These are phyloP conservation scores for Ormyrus pomaceus DNA, from an alignment of 2,888 invertebrate genomes.

Conservation along the genomic window DNA sequence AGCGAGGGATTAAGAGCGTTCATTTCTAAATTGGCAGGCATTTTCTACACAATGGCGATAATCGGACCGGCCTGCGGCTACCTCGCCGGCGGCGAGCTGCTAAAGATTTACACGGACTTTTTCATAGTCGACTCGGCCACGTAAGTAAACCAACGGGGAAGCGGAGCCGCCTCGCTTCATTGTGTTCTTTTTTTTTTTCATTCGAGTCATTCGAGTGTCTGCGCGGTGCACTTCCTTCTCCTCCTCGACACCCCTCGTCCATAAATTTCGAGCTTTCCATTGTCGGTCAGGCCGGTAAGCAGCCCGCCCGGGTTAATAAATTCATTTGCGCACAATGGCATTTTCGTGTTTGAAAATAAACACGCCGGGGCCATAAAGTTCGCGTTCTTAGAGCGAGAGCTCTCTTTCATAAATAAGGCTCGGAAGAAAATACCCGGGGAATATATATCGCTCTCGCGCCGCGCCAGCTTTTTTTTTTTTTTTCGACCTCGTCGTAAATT, in stretches of 20 bases:
- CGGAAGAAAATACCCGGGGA: neutral
- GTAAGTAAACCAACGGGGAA: slow-evolving; percentile 77
- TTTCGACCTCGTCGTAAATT: slow-evolving; percentile 1
- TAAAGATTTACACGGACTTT: slow-evolving; percentile 87
- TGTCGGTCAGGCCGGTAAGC: neutral
- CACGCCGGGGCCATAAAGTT: slow-evolving; percentile 23
- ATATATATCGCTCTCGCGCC: neutral
- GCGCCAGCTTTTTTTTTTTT: neutral
- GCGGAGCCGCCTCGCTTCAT: too few species aligned
- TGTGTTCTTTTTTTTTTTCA: too few species aligned
- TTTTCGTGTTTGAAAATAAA: slow-evolving; percentile 15
- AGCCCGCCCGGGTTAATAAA: slow-evolving; percentile 23
- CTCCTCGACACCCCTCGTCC: neutral
- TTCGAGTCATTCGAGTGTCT: too few species aligned
- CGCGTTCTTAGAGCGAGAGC: neutral
- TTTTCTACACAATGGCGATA: slow-evolving; percentile 89
- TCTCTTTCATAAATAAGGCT: slow-evolving; percentile 24
- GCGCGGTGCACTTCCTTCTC: too few species aligned
- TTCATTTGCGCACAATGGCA: slow-evolving; percentile 24
- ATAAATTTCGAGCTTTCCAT: slow-evolving; percentile 39
- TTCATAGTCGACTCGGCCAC: slow-evolving; percentile 79
- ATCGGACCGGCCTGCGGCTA: slow-evolving; percentile 91
- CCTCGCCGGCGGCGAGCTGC: slow-evolving; percentile 88
- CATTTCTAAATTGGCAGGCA: slow-evolving; percentile 76
- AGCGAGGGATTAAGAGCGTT: slow-evolving; percentile 3